A percentile compares a stretch with the other conserved stretches of the same genome.
These are phyloP conservation scores for Chlorocebus sabaeus DNA, from an alignment of 2,113 vertebrate genomes.

Conservation along the genomic window DNA sequence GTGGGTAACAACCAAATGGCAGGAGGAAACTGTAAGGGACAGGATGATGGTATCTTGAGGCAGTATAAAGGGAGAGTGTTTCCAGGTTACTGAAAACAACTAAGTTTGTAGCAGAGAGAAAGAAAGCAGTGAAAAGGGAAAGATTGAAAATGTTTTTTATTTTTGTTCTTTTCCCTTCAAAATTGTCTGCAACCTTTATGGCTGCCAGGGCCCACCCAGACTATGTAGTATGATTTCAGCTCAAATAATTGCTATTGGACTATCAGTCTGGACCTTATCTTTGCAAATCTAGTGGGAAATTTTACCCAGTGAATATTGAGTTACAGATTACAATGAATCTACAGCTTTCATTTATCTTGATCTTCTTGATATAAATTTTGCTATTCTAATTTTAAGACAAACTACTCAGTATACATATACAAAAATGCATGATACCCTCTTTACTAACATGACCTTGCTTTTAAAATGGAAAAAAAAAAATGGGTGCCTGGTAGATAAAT, in stretches of 20 bases:
- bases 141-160: not conserved
- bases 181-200: slow-evolving; percentile 20
- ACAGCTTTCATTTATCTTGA: not conserved
- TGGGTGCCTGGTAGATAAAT: not conserved
- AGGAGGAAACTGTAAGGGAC: not conserved
- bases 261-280: not conserved
- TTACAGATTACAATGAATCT: not conserved
- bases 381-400: slow-evolving; percentile 3
- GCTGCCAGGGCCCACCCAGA: not conserved
- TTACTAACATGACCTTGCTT: slow-evolving; percentile 34
- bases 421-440: not conserved
- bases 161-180: slow-evolving; percentile 19
- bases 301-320: not conserved
- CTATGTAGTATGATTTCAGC: not conserved
- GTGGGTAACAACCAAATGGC: not conserved
- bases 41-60: not conserved
- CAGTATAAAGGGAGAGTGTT: not conserved
- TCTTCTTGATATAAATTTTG: slow-evolving; percentile 27
- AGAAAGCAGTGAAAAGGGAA: not conserved
- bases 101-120: not conserved
- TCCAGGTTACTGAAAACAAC: not conserved
- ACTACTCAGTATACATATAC: not conserved
- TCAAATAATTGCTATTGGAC: not conserved
- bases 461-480: not conserved
- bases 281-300: not conserved